These are phyloP conservation scores for Phallusia fumigata DNA, from an alignment of 23 tunicate genomes.

Conservation along the genomic window DNA sequence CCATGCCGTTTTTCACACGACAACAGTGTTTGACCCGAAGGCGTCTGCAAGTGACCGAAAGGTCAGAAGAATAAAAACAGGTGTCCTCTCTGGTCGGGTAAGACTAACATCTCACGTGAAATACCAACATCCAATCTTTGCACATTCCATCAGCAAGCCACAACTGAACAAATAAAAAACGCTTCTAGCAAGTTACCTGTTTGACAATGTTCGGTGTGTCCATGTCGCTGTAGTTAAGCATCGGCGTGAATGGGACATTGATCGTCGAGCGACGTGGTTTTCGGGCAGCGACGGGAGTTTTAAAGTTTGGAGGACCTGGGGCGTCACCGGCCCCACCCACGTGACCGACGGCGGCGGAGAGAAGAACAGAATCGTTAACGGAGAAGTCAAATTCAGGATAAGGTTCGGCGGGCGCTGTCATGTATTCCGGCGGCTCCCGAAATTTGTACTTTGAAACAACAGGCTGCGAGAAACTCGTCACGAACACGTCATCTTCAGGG, in stretches of 20 bases:
- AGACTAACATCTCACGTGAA: too few relatives aligned
- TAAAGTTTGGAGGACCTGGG: not conserved
- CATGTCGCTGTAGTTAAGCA: constrained; percentile 57
- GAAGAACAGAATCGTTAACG: not conserved
- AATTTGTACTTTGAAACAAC: not conserved
- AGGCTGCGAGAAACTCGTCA: not conserved
- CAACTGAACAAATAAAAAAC: too few relatives aligned
- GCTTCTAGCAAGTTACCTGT: not conserved
- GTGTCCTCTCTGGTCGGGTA: too few relatives aligned
- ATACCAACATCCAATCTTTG: too few relatives aligned
- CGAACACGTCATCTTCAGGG: not conserved
- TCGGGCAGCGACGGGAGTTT: not conserved
- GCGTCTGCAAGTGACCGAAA: too few relatives aligned
- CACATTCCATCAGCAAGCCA: too few relatives aligned
- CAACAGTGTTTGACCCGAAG: too few relatives aligned
- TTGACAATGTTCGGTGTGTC: constrained; percentile 39
- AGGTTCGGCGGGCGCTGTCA: not conserved
- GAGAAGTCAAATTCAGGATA: not conserved
- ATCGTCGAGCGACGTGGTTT: not conserved
- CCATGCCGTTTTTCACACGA: too few relatives aligned
- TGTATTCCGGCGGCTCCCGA: not conserved
- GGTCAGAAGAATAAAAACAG: too few relatives aligned
- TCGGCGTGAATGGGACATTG: constrained; percentile 44
- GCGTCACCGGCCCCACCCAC: not conserved
- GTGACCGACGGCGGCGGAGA: not conserved